phyloP scores from a whole-genome alignment of 2,113 vertebrate species.

The Oncorhynchus gorbuscha region DNA sequence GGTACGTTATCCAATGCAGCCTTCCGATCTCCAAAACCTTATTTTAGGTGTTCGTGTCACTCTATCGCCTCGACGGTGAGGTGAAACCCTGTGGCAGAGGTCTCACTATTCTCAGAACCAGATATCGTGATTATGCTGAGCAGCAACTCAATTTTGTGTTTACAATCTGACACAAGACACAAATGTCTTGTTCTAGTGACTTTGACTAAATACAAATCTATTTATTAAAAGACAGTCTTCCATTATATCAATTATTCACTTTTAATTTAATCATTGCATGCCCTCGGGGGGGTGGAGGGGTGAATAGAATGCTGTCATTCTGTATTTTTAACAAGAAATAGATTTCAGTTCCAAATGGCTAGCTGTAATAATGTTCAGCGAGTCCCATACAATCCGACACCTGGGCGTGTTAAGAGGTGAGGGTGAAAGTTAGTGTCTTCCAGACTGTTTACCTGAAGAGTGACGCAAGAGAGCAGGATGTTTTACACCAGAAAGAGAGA shows the following conservation, averaged over 20 bases:
- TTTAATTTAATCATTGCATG: too few species aligned
- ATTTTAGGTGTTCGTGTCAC: background rate
- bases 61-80: background rate
- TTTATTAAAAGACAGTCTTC: too few species aligned
- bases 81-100: too few species aligned
- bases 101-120: background rate
- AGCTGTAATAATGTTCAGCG: slow-evolving; percentile 31
- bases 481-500: slow-evolving; percentile 47
- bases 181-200: too few species aligned
- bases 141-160: background rate
- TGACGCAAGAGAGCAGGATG: slow-evolving; percentile 57
- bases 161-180: background rate
- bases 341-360: background rate
- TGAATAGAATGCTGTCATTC: too few species aligned
- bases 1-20: slow-evolving; percentile 68
- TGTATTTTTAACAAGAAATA: too few species aligned
- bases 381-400: slow-evolving; percentile 39
- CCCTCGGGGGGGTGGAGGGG: too few species aligned
- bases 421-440: slow-evolving; percentile 48
- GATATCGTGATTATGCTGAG: too few species aligned
- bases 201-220: too few species aligned
- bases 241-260: too few species aligned
- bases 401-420: slow-evolving; percentile 17
- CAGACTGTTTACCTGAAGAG: slow-evolving; percentile 36
- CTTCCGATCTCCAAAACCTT: too few species aligned